Evolutionary conservation across 2,888 invertebrate species (phyloP).

Genomic region (Camptogramma bilineatum): DNA sequence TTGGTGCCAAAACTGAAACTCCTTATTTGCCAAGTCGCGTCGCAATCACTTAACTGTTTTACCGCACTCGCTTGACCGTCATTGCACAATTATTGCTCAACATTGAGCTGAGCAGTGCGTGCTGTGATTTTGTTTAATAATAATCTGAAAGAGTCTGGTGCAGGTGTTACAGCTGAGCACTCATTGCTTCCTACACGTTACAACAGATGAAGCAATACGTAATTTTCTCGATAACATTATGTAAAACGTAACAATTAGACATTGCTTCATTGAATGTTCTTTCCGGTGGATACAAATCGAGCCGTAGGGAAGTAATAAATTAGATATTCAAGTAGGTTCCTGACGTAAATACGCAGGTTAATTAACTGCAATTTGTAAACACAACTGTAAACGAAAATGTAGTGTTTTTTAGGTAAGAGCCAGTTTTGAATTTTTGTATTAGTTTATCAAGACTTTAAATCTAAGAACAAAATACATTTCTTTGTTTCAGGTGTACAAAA

Average conservation of each 20-base stretch:
- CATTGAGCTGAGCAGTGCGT: conserved; percentile 50
- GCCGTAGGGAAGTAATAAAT: not conserved
- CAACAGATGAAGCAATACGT: conserved; percentile 30
- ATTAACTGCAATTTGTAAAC: not conserved
- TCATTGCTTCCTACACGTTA: conserved; percentile 48
- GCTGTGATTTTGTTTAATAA: conserved; percentile 53
- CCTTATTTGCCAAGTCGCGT: conserved; percentile 51
- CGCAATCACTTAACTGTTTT: conserved; percentile 49
- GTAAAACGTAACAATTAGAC: conserved; percentile 32
- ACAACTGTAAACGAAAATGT: not conserved
- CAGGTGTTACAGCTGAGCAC: conserved; percentile 48
- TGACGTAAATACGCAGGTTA: not conserved
- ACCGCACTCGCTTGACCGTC: conserved; percentile 64
- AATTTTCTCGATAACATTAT: conserved; percentile 30
- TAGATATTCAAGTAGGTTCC: not conserved
- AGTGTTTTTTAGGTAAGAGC: not conserved
- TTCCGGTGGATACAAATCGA: conserved; percentile 15
- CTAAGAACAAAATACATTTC: not conserved
- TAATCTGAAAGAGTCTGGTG: conserved; percentile 42
- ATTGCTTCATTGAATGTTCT: conserved; percentile 32
- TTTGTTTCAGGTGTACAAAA: conserved; percentile 17
- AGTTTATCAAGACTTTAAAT: not conserved
- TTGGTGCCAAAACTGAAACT: conserved; percentile 49
- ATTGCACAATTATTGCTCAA: conserved; percentile 69
- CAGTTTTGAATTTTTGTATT: no score